A percentile compares a stretch with the other conserved stretches of the same genome.
Evolutionary conservation across 2,888 invertebrate species (phyloP).

Genomic region (Chrysolina americana): DNA sequence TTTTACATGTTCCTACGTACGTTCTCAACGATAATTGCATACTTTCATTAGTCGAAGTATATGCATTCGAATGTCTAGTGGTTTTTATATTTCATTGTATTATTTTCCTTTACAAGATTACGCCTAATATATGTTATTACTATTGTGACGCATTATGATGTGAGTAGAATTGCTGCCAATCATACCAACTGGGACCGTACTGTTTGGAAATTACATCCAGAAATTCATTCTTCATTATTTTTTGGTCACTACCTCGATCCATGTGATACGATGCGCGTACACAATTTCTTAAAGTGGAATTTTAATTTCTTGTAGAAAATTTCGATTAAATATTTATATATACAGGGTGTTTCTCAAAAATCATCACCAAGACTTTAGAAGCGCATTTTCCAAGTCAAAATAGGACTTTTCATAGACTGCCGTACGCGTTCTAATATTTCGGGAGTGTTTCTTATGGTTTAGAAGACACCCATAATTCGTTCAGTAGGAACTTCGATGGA

Average conservation of each 20-base stretch:
- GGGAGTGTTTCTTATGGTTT: too few relatives aligned
- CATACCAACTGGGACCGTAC: conserved; percentile 19
- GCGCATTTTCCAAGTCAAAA: too few relatives aligned
- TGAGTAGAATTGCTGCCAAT: conserved; percentile 25
- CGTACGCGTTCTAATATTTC: too few relatives aligned
- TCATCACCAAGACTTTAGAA: too few relatives aligned
- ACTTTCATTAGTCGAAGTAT: conserved; percentile 58
- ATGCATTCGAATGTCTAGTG: conserved; percentile 56
- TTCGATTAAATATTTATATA: too few relatives aligned
- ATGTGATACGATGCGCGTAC: background rate
- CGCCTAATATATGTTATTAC: conserved; percentile 48
- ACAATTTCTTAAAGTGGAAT: too few relatives aligned
- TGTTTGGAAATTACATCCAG: conserved; percentile 21
- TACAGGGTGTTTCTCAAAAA: too few relatives aligned
- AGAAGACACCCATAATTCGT: too few relatives aligned
- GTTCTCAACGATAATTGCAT: conserved; percentile 57
- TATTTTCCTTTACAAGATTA: conserved; percentile 47
- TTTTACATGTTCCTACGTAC: conserved; percentile 51
- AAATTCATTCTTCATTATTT: conserved; percentile 16
- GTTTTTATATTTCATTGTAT: conserved; percentile 50
- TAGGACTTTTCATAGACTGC: too few relatives aligned
- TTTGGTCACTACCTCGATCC: background rate
- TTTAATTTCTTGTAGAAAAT: background rate
- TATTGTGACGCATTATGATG: conserved; percentile 44
- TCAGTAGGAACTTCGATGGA: too few relatives aligned